Evolutionary conservation across 2,888 invertebrate species (phyloP), one percentile per base, ranked within the genome.

Genomic region (Drosophila niveifrons): DNA sequence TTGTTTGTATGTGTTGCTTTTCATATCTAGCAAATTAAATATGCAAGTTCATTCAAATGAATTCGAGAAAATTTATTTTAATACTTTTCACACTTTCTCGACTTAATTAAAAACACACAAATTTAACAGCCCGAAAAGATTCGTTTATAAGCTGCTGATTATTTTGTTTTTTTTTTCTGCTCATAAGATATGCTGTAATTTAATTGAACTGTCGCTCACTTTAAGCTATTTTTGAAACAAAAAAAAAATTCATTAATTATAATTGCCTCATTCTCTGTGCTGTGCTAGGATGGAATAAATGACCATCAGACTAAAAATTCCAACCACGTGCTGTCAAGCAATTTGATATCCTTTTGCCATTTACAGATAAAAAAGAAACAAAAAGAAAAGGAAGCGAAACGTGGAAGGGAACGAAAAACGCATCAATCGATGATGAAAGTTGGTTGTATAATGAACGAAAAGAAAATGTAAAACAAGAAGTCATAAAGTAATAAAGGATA

Each of bases 401-500:
- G 13, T 9, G 34, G 15, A 59, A 51, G 48, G 39, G 28, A 13
- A 50, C 36, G 28, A 13, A 50, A 43, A 67, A 31, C 47, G 53
- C 72, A 75, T 66, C 64, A 73, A 76, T 72, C 72, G 70, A 73
- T 73, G 76, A 58, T 73, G 76, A 58, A 47, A 64, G 57, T 41
- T 58, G 72, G 15, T 57, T 34, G 31, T 29, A 28, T 65, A 75
- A 75, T 62, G 69, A 72, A 23, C 43, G 55, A 63, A 63, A 56
- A 34, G 64, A 67, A 52, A 59, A 56, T 74, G 74, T 71, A 70
- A 69, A 59, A 73, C 55, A 65, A 75, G 62, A 62, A 73, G 65
- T 57, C 76, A 76, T 72, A 75, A 73, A 64, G 73, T 59, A 73
- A 73, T 75, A 75, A 76, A 69, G 75, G 69, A 66, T 76, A 75